Evolutionary conservation across 2,888 invertebrate genomes (phyloP), one percentile per base, ranked within the genome.

Genomic region (Drosophila mimetica): DNA sequence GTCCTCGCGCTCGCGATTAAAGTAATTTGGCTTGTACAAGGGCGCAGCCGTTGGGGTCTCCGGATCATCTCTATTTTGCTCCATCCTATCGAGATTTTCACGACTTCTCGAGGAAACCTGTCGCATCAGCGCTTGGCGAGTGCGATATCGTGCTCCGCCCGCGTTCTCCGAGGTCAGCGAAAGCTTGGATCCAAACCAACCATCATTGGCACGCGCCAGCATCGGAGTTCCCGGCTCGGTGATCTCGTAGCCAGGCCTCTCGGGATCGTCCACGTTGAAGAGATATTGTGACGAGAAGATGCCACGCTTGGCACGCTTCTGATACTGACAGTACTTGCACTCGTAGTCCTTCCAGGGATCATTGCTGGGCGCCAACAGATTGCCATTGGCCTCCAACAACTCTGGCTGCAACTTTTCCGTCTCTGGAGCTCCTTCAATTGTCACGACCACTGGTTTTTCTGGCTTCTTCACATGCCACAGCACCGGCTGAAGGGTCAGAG

Each of bases 401-500:
- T 80, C 84, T 2, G 84, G 28, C 1, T 75, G 67, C 0, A 71
- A 71, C 51, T 66, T 18, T 0, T 70, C 74, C 4, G 11, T 37
- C 7, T n/a, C 57, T 0, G 51, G 54, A 3, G 9, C 0, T 20
- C 55, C 8, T 8, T 44, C 44, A 5, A 28, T 11, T 1, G 8
- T 11, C 0, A 0, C 2, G 4, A 9, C n/a, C 6, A 28, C 57
- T 7, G 30, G 32, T 2, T 75, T 65, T 11, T 74, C 60, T 1
- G 78, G 93, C 92, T 91, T 92, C 84, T 93, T 93, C 1, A 93
- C 92, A 88, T 96, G 96, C 94, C 94, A 94, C 89, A 94, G 93
- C 4, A 96, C 95, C 4, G 96, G 96, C 83, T 96, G 96, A 14
- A 96, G 89, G 16, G 96, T 91, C 34, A 95, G 91, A 0, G 95